Percentiles rank a stretch among this genome's conserved stretches.
phyloP scores from a whole-genome alignment of 2,113 vertebrate species.

The Engystomops pustulosus region DNA sequence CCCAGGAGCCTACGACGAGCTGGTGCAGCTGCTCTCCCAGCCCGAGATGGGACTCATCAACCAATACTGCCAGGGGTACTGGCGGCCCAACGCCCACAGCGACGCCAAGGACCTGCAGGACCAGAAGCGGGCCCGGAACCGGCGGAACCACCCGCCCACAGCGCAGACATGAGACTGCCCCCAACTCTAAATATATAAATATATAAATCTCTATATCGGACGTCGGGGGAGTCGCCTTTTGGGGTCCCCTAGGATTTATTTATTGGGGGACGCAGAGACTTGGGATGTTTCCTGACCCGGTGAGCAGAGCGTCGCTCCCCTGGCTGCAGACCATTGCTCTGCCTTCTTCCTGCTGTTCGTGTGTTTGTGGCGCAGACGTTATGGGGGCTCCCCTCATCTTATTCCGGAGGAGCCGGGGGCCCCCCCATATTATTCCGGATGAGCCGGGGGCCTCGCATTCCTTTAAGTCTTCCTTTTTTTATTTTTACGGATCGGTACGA shows the following conservation, averaged over 20 bases:
- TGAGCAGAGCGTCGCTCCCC: too few species aligned
- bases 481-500: not conserved
- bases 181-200: slow-evolving; percentile 52
- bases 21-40: slow-evolving; percentile 94
- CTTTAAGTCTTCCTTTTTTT: slow-evolving; percentile 56
- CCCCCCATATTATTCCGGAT: too few species aligned
- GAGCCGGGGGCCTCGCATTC: not conserved
- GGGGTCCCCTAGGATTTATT: slow-evolving; percentile 52
- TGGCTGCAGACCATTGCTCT: too few species aligned
- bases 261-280: slow-evolving; percentile 41
- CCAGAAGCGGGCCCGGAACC: slow-evolving; percentile 94
- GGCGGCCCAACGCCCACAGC: slow-evolving; percentile 80
- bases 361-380: too few species aligned
- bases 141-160: slow-evolving; percentile 89
- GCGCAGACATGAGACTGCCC: slow-evolving; percentile 88
- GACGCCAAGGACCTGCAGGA: slow-evolving; percentile 91
- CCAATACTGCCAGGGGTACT: slow-evolving; percentile 98
- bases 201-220: slow-evolving; percentile 43
- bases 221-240: slow-evolving; percentile 23
- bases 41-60: slow-evolving; percentile 97
- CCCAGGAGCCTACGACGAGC: slow-evolving; percentile 89
- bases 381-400: too few species aligned
- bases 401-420: too few species aligned
- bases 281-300: too few species aligned
- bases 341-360: too few species aligned